These are phyloP conservation scores for Raja brachyura DNA, from an alignment of 2,113 vertebrate genomes.

Conservation along the genomic window DNA sequence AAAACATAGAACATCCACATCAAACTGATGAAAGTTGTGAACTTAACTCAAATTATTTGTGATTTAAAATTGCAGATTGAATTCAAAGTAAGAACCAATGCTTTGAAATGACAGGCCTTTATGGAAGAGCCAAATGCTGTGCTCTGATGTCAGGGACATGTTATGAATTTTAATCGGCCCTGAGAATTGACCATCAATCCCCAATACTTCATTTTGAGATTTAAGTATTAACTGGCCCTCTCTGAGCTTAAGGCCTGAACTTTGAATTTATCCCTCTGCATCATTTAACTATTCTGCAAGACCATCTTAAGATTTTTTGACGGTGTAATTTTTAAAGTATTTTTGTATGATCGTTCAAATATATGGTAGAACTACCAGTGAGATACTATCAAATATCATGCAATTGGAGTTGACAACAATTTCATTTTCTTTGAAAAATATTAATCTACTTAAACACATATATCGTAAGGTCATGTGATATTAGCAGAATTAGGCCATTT, in stretches of 20 bases:
- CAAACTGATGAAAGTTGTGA: background rate
- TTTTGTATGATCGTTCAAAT: too few relatives aligned
- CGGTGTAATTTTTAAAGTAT: background rate
- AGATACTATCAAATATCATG: background rate
- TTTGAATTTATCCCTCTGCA: background rate
- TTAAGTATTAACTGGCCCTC: background rate
- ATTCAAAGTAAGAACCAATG: background rate
- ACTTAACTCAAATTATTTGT: background rate
- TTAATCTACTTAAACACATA: background rate
- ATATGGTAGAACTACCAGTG: background rate
- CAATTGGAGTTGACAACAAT: background rate
- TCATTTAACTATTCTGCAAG: background rate
- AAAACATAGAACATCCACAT: background rate
- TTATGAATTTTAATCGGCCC: background rate
- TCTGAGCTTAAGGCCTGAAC: background rate
- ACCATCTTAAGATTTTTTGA: background rate
- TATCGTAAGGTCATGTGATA: background rate
- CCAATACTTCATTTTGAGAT: background rate
- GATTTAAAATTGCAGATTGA: background rate
- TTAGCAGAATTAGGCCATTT: too few relatives aligned
- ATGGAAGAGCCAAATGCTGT: background rate
- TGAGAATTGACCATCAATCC: background rate
- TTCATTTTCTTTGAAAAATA: background rate
- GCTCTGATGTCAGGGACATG: background rate
- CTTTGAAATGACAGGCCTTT: background rate